phyloP scores from a whole-genome alignment of 1,140 invertebrate species.

The Meloidogyne exigua region DNA sequence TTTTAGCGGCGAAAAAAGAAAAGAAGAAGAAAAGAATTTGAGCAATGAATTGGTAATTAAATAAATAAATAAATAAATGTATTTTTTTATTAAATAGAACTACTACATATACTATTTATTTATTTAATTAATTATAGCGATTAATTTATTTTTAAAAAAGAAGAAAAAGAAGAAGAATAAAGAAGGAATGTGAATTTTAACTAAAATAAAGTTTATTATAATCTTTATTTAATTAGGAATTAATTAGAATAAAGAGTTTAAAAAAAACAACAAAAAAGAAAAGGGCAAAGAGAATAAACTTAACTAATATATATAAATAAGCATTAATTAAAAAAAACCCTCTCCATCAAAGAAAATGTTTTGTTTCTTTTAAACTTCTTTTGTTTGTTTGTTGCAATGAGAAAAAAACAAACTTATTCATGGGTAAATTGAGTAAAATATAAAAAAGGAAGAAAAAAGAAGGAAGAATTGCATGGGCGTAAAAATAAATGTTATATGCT shows the following conservation, averaged over 20 bases:
- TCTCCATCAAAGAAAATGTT: no score
- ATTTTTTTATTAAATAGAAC: no score
- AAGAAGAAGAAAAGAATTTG: not conserved
- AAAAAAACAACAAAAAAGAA: no score
- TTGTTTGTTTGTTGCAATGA: not conserved
- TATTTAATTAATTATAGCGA: no score
- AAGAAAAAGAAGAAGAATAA: not conserved
- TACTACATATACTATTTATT: no score
- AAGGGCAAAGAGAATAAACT: no score
- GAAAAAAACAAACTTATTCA: not conserved
- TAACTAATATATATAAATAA: not conserved
- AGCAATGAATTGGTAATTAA: constrained; percentile 4
- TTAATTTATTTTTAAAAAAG: not conserved
- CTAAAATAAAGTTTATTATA: no score
- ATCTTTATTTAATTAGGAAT: no score
- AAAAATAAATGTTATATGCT: not conserved
- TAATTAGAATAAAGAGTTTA: no score
- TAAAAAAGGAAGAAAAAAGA: not conserved
- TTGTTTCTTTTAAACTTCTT: not conserved
- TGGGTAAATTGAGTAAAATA: no score
- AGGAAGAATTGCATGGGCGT: constrained; percentile 1
- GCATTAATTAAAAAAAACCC: no score
- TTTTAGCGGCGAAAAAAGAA: not conserved
- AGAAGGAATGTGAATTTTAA: no score
- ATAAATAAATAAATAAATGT: not conserved